These are phyloP conservation scores for Cheilosia variabilis DNA, from an alignment of 2,888 invertebrate species.

Conservation along the genomic window DNA sequence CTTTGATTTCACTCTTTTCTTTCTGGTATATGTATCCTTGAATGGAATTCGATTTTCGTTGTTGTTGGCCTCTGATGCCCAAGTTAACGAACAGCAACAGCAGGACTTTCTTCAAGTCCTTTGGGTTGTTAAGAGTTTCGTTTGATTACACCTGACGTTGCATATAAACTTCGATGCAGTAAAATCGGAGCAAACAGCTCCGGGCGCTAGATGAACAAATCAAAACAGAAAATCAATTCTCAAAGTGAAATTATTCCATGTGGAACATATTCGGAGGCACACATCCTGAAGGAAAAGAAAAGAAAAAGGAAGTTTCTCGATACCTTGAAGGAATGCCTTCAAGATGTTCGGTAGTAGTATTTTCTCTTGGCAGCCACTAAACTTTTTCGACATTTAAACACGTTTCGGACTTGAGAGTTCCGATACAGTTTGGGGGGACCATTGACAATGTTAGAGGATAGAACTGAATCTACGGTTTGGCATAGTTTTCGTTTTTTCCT, in stretches of 20 bases:
- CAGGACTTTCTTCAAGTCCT: constrained; percentile 52
- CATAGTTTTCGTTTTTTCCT: too few relatives aligned
- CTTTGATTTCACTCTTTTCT: constrained; percentile 41
- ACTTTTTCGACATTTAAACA: constrained; percentile 63
- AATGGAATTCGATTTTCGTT: constrained; percentile 38
- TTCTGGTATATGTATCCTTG: not conserved
- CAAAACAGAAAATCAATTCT: constrained; percentile 40
- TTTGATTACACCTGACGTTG: constrained; percentile 62
- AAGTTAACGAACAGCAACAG: constrained; percentile 42
- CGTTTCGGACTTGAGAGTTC: constrained; percentile 53
- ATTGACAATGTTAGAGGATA: too few relatives aligned
- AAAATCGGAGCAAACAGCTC: constrained; percentile 41
- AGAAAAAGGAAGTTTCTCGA: constrained; percentile 28
- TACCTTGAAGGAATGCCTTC: constrained; percentile 47
- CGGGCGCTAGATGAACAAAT: constrained; percentile 45
- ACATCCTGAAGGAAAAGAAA: constrained; percentile 17
- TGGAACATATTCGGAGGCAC: constrained; percentile 44
- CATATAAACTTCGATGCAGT: constrained; percentile 53
- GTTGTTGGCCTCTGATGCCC: not conserved
- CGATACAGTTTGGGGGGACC: not conserved
- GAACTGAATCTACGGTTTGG: too few relatives aligned
- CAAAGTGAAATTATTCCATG: constrained; percentile 31
- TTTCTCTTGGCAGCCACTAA: constrained; percentile 43
- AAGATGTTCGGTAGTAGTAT: constrained; percentile 46
- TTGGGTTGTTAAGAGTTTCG: constrained; percentile 52